Evolutionary conservation across 1,140 invertebrate genomes (phyloP).

Genomic region (Mya arenaria): DNA sequence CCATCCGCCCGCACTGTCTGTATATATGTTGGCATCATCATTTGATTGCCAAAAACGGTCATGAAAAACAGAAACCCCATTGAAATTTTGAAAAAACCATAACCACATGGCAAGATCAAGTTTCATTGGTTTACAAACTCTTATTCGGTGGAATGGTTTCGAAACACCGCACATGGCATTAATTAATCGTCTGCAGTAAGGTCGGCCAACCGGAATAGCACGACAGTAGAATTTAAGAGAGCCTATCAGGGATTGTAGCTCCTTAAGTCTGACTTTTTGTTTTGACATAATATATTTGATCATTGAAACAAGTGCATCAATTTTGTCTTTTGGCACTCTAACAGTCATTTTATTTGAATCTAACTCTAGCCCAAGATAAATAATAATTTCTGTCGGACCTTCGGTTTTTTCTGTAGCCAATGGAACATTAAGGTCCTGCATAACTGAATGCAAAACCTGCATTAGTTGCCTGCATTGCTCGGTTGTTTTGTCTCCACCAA

Average conservation of each 20-base stretch:
- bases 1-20: constrained; percentile 13
- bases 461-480: not conserved
- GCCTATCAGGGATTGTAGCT: constrained; percentile 48
- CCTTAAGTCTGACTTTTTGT: not conserved
- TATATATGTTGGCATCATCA: constrained; percentile 25
- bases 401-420: constrained; percentile 32
- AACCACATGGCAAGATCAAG: constrained; percentile 26
- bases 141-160: constrained; percentile 25
- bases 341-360: constrained; percentile 2
- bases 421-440: constrained; percentile 28
- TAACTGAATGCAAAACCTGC: not conserved
- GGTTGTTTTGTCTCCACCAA: not conserved
- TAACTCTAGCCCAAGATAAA: constrained; percentile 20
- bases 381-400: constrained; percentile 17
- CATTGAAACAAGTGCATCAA: not conserved
- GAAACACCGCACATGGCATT: constrained; percentile 26
- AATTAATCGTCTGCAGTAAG: constrained; percentile 48
- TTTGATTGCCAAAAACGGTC: constrained; percentile 19
- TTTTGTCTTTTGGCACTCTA: constrained; percentile 5
- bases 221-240: constrained; percentile 42
- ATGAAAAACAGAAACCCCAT: constrained; percentile 47
- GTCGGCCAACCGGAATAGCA: constrained; percentile 22
- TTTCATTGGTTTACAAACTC: constrained; percentile 8
- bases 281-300: not conserved
- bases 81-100: constrained; percentile 19